Conservation (phyloP, 1,140 invertebrate species). For the Teleogryllus occipitalis region DNA sequence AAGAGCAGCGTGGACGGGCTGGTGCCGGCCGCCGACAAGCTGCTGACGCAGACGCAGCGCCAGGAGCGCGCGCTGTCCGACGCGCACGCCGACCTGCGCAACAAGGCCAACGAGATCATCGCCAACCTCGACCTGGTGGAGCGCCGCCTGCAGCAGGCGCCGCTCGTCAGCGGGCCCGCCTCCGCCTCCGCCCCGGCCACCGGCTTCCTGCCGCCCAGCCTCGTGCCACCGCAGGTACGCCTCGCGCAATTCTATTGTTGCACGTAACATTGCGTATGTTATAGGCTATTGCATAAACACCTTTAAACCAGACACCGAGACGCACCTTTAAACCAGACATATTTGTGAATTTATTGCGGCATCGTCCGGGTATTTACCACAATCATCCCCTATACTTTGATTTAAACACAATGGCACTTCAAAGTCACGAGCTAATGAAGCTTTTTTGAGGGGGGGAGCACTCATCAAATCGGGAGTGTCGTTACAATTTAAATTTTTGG, state of each 20-base stretch:
- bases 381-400: too few relatives aligned
- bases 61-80: constrained; percentile 79
- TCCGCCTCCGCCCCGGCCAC: constrained; percentile 54
- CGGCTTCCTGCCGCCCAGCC: constrained; percentile 68
- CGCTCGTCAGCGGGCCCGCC: constrained; percentile 54
- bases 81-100: constrained; percentile 71
- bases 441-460: too few relatives aligned
- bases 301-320: too few relatives aligned
- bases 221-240: constrained; percentile 64
- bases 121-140: constrained; percentile 79
- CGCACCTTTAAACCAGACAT: too few relatives aligned
- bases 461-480: too few relatives aligned
- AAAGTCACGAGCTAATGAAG: too few relatives aligned
- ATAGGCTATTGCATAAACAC: too few relatives aligned
- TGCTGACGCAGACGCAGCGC: constrained; percentile 73
- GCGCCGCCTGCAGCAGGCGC: constrained; percentile 68
- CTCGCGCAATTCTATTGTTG: constrained; percentile 43
- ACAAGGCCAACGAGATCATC: constrained; percentile 78
- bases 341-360: too few relatives aligned
- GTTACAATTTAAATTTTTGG: too few relatives aligned
- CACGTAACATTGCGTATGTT: too few relatives aligned
- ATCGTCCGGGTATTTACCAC: too few relatives aligned
- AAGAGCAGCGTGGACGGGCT: constrained; percentile 76
- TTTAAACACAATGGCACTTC: too few relatives aligned
- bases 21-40: constrained; percentile 73